Conservation (phyloP, 2,113 vertebrate genomes). For the Gadus macrocephalus region DNA sequence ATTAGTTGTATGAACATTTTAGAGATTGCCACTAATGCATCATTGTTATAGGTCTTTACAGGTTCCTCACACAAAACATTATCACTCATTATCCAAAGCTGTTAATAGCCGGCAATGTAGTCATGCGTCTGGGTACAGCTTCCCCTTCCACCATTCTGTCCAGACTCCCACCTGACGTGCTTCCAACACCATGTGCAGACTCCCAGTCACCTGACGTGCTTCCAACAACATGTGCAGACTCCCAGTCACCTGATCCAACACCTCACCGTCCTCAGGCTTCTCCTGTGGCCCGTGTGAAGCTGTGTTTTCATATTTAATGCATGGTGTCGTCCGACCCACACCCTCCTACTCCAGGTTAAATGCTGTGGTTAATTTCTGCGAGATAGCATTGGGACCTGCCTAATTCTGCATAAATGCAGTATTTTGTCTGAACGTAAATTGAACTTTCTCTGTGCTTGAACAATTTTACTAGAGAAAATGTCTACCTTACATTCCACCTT, state of each 20-base stretch:
- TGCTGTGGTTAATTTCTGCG: neutral
- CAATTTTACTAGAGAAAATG: neutral
- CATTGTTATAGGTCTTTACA: neutral
- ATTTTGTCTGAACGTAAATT: no score
- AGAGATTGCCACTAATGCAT: neutral
- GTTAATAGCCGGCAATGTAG: no score
- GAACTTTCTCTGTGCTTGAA: neutral
- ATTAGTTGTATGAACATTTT: neutral
- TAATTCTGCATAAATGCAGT: no score
- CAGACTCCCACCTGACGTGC: no score
- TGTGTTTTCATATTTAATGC: conserved; percentile 53
- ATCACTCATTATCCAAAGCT: no score
- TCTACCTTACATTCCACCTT: neutral
- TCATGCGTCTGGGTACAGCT: no score
- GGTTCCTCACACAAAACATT: no score
- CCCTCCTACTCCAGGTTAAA: conserved; percentile 16
- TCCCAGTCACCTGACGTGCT: conserved; percentile 2
- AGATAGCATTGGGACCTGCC: no score
- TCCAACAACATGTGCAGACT: no score
- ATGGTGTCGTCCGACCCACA: conserved; percentile 40
- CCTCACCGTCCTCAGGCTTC: conserved; percentile 1
- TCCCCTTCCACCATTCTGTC: no score
- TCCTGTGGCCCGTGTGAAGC: conserved; percentile 54
- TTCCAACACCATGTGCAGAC: no score
- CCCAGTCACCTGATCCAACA: conserved; percentile 10